Conservation (phyloP, 2,113 vertebrate genomes). For the Fukomys damarensis region DNA sequence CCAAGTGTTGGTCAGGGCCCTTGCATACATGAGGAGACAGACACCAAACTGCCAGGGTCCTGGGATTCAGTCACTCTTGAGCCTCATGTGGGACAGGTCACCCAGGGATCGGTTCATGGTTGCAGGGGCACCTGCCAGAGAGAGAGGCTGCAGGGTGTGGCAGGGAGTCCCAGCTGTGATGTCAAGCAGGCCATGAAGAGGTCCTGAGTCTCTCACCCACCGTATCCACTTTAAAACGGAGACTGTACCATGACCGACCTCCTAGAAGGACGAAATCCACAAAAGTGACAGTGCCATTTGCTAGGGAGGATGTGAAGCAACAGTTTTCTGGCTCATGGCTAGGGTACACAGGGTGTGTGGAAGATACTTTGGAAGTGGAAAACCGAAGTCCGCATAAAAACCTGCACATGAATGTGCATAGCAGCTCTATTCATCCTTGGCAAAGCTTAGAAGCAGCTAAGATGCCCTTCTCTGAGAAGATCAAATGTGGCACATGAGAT, state of each 20-base stretch:
- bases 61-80: not conserved
- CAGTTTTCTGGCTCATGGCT: not conserved
- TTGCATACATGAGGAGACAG: not conserved
- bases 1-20: not conserved
- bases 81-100: not conserved
- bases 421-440: not conserved
- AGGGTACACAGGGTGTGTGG: not conserved
- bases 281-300: not conserved
- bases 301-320: not conserved
- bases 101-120: not conserved
- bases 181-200: not conserved
- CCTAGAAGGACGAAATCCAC: not conserved
- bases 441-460: not conserved
- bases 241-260: fast-evolving
- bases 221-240: not conserved
- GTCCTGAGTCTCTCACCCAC: not conserved
- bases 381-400: not conserved
- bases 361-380: not conserved
- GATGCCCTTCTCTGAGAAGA: not conserved
- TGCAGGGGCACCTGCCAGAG: not conserved
- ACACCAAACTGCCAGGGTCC: not conserved
- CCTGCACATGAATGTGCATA: not conserved
- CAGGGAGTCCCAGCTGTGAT: too few relatives aligned
- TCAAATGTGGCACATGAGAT: not conserved
- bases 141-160: not conserved